Base-by-base conservation (phyloP, 35 echinoderm and acorn worm genomes). In the Lytechinus pictus region DNA sequence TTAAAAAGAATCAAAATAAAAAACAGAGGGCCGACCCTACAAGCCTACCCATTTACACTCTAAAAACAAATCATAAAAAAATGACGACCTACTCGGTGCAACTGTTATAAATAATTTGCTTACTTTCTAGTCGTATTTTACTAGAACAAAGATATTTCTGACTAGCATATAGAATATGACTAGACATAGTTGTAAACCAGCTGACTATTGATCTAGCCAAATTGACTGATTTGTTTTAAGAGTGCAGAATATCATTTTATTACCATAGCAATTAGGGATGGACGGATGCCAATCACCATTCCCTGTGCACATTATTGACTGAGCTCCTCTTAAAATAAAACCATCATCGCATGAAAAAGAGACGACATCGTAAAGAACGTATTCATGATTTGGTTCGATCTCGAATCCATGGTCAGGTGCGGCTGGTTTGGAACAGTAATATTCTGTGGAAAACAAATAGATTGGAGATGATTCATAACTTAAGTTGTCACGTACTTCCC, bases 351-450 rank as follows among this genome's bases (percentile, higher is more conserved):
- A 90, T 14, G 52, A 44, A 27, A 90, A 90, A 54, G 88, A 90
- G 4, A 54, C 88, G 29, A 90, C 88, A 54, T 90, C 88, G 9
- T 90, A 90, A 14, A 90, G 52, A 90, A 54, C 88, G 88, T 90
- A 90, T 27, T 90, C 29, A 6, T 90, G 5, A 9, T 19, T 6
- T 10, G 88, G 88, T 52, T 29, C 28, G 9, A 52, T 54, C 52
- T 90, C 88, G 88, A 54, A 90, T 90, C 88, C 88, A 52, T 90
- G n/a, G 28, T 52, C 88, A 90, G 88, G 88, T 10, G 88, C 16
- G 16, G 27, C 52, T 90, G 88, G 88, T 54, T 44, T 13, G 27
- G 29, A 5, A 27, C 88, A 90, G 88, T 52, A 90, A 54, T 44
- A 90, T 33, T 90, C 88, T 90, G 28, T 33, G 24, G 13, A 9